These are phyloP conservation scores for Ctena decussata DNA, from an alignment of 2,888 invertebrate genomes.

Conservation along the genomic window DNA sequence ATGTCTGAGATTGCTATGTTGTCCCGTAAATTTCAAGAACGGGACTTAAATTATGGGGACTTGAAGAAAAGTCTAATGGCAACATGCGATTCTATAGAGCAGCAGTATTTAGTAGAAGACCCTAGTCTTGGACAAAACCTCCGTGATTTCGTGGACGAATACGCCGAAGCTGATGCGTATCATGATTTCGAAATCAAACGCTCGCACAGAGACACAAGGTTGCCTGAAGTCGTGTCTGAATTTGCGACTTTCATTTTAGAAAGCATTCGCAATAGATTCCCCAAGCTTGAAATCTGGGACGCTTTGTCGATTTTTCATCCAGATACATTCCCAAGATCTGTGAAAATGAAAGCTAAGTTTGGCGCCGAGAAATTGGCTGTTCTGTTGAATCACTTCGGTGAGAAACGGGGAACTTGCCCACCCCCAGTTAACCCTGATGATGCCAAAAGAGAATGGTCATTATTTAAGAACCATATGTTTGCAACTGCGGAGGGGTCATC, in stretches of 20 bases:
- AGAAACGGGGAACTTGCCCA: constrained; percentile 32
- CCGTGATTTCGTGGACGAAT: constrained; percentile 15
- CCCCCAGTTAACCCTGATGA: constrained; percentile 25
- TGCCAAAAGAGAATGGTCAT: constrained; percentile 22
- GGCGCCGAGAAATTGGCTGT: constrained; percentile 6
- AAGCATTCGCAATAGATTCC: constrained; percentile 17
- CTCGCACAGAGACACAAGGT: constrained; percentile 9
- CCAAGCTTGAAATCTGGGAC: constrained; percentile 36
- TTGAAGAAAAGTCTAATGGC: constrained; percentile 11
- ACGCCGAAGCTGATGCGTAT: not conserved
- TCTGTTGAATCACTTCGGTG: constrained; percentile 22
- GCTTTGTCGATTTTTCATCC: constrained; percentile 39
- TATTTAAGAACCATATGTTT: constrained; percentile 43
- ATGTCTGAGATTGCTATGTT: constrained; percentile 37
- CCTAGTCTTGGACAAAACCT: constrained; percentile 20
- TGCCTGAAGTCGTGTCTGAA: constrained; percentile 23
- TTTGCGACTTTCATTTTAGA: constrained; percentile 12
- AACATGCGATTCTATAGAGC: too few relatives aligned
- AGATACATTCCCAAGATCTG: constrained; percentile 20
- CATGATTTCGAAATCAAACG: constrained; percentile 34
- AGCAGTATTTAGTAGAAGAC: constrained; percentile 44
- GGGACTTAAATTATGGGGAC: constrained; percentile 11
- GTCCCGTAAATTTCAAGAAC: constrained; percentile 26
- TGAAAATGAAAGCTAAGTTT: constrained; percentile 28
- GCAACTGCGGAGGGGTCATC: not conserved